Conservation (phyloP, 2,797 vertebrate species). For the Peromyscus melanophrys region DNA sequence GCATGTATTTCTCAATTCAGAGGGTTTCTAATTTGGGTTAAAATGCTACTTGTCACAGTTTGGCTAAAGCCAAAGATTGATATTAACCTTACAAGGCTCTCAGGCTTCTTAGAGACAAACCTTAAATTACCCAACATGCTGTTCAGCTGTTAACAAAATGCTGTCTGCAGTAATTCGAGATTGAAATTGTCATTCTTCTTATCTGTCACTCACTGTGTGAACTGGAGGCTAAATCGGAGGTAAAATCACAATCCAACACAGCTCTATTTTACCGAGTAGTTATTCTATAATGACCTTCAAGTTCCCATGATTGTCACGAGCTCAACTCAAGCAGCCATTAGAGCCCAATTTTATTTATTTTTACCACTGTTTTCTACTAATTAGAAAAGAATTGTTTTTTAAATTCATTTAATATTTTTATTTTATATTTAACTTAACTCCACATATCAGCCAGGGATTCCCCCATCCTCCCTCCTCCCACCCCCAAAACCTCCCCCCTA, state of each 20-base stretch:
- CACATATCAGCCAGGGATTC: no score
- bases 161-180: not conserved
- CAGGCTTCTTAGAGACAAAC: conserved; percentile 57
- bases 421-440: no score
- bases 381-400: not conserved
- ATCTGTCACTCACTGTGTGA: conserved; percentile 35
- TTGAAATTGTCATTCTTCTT: conserved; percentile 69
- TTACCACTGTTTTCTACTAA: not conserved
- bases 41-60: conserved; percentile 27
- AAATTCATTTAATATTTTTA: no score
- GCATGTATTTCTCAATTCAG: conserved; percentile 61
- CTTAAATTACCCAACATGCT: not conserved
- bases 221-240: conserved; percentile 35
- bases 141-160: conserved; percentile 1
- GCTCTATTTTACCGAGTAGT: not conserved
- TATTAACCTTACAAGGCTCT: conserved; percentile 32
- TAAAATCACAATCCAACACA: not conserved
- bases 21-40: conserved; percentile 71
- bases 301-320: not conserved
- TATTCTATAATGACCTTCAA: not conserved
- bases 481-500: no score
- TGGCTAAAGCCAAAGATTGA: not conserved
- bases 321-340: not conserved
- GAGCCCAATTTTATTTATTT: not conserved
- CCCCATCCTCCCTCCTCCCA: no score